Evolutionary conservation across 2,113 vertebrate genomes (phyloP).

Genomic region (Labeo catla): DNA sequence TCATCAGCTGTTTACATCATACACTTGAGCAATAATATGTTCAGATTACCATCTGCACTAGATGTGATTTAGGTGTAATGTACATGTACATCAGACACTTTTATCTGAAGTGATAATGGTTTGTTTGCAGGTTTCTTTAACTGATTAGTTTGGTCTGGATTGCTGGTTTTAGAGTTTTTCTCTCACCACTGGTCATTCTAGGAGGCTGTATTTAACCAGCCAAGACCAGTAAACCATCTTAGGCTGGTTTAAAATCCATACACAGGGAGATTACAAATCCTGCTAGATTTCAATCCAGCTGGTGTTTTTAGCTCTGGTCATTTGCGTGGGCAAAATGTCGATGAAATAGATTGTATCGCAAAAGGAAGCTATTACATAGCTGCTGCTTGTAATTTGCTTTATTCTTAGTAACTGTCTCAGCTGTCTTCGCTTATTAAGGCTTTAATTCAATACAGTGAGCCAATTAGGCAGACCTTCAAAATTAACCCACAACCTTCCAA

Average conservation of each 20-base stretch:
- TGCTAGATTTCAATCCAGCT: neutral
- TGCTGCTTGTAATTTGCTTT: constrained; percentile 15
- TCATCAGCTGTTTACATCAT: neutral
- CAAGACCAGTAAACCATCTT: neutral
- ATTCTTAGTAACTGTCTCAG: constrained; percentile 34
- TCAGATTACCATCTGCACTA: neutral
- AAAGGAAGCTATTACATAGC: constrained; percentile 10
- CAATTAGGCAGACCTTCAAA: constrained; percentile 18
- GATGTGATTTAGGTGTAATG: neutral
- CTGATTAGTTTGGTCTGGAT: neutral
- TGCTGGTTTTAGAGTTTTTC: neutral
- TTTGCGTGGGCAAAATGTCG: neutral
- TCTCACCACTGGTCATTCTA: neutral
- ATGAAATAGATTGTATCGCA: constrained; percentile 8
- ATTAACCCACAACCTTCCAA: neutral
- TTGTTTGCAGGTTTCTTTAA: neutral
- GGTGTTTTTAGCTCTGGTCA: neutral
- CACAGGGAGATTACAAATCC: neutral
- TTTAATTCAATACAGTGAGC: constrained; percentile 21
- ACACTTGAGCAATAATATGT: neutral
- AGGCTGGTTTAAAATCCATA: neutral
- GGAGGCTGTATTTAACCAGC: neutral
- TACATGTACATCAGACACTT: neutral
- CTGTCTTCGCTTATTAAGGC: constrained; percentile 22
- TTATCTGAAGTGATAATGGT: neutral